Conservation (phyloP, 2,797 vertebrate species). For the Muraenolepis orangiensis region DNA sequence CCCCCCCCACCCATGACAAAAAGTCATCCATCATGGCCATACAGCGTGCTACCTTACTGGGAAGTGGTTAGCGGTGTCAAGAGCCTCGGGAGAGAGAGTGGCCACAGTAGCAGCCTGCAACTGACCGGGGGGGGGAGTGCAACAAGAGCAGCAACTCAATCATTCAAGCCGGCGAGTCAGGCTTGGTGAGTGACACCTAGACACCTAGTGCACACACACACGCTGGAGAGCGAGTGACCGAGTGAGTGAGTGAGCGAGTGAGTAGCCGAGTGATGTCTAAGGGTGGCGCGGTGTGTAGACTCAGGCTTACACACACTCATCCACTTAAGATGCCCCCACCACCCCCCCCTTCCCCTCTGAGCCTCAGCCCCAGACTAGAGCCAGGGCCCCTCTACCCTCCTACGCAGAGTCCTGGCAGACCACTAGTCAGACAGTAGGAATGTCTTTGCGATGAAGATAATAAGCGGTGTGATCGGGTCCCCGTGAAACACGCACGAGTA, state of each 20-base stretch:
- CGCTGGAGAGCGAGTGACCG: no score
- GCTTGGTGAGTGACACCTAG: background rate
- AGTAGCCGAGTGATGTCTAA: background rate
- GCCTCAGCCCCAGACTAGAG: background rate
- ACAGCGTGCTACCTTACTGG: background rate
- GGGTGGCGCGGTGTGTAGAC: slow-evolving; percentile 18
- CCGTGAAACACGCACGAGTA: no score
- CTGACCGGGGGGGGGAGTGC: background rate
- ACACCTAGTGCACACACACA: no score
- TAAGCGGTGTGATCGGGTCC: no score
- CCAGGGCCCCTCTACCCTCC: no score
- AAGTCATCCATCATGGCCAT: background rate
- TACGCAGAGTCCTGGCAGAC: no score
- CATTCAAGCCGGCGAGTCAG: slow-evolving; percentile 12
- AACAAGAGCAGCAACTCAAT: background rate
- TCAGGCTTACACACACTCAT: slow-evolving; percentile 13
- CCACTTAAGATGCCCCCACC: slow-evolving; percentile 17
- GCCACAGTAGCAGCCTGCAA: background rate
- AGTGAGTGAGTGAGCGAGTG: background rate
- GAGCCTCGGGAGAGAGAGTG: background rate
- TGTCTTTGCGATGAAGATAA: no score
- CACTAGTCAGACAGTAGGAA: no score
- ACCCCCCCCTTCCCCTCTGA: background rate
- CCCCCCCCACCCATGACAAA: no score
- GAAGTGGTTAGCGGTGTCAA: background rate